These are phyloP conservation scores for Dinomys branickii DNA, from an alignment of 2,113 vertebrate genomes.

Conservation along the genomic window DNA sequence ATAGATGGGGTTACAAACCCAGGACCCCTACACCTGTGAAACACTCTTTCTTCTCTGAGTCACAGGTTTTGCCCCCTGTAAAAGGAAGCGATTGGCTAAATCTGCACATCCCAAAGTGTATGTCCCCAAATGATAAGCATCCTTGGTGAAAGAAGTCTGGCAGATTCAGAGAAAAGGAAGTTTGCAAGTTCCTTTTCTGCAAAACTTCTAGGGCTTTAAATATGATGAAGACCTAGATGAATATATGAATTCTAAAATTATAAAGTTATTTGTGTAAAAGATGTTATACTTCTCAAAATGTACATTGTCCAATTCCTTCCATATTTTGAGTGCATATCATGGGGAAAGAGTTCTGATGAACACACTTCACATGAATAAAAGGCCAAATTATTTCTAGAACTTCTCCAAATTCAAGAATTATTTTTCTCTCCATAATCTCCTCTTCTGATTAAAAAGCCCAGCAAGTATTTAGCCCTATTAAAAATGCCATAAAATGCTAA, in stretches of 20 bases:
- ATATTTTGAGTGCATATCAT: not conserved
- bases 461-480: not conserved
- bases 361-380: not conserved
- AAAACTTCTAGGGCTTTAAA: not conserved
- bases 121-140: not conserved
- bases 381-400: not conserved
- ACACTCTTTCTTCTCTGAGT: not conserved
- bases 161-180: not conserved
- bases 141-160: not conserved
- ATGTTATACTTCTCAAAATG: not conserved
- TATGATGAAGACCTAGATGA: not conserved
- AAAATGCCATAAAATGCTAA: conserved; percentile 11
- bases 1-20: not conserved
- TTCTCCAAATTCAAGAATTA: not conserved
- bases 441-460: conserved; percentile 1
- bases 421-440: conserved; percentile 2
- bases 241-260: not conserved
- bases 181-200: not conserved
- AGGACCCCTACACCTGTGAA: not conserved
- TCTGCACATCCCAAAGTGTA: not conserved
- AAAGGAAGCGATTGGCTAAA: not conserved
- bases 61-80: not conserved
- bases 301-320: not conserved
- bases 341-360: not conserved
- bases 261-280: not conserved